phyloP scores from a whole-genome alignment of 30 jellyfish, hydroid and myxozoan genomes.

The Clytia hemisphaerica region DNA sequence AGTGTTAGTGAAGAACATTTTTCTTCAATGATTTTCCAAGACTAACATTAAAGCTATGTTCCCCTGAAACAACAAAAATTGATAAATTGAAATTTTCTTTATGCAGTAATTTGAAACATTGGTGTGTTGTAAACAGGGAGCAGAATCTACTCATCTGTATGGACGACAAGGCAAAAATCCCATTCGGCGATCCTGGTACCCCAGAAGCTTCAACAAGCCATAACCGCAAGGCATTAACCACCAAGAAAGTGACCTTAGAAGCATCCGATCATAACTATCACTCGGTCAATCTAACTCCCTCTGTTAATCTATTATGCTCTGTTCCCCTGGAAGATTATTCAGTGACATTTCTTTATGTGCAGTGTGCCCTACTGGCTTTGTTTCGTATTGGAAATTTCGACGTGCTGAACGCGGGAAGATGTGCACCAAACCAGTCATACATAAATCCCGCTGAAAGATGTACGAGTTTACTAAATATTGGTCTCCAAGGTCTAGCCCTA shows the following conservation, averaged over 20 bases:
- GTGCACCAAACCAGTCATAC: conserved; percentile 36
- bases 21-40: too few species aligned
- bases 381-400: conserved; percentile 7
- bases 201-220: conserved; percentile 36
- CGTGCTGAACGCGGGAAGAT: conserved; percentile 28
- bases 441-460: conserved; percentile 33
- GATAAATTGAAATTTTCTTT: not conserved
- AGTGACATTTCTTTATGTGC: conserved; percentile 21
- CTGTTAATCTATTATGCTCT: conserved; percentile 9
- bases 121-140: conserved; percentile 18
- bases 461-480: conserved; percentile 18
- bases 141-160: not conserved
- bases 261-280: not conserved
- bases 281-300: conserved; percentile 21
- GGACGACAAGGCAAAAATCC: conserved; percentile 30
- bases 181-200: conserved; percentile 27
- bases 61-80: too few species aligned
- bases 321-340: conserved; percentile 14
- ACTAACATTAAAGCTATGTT: too few species aligned
- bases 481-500: conserved; percentile 36
- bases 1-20: too few species aligned
- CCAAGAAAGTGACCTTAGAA: not conserved
- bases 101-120: not conserved
- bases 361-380: conserved; percentile 21
- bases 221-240: not conserved